Evolutionary conservation across 2,113 vertebrate genomes (phyloP).

Genomic region (Edolisoma coerulescens): DNA sequence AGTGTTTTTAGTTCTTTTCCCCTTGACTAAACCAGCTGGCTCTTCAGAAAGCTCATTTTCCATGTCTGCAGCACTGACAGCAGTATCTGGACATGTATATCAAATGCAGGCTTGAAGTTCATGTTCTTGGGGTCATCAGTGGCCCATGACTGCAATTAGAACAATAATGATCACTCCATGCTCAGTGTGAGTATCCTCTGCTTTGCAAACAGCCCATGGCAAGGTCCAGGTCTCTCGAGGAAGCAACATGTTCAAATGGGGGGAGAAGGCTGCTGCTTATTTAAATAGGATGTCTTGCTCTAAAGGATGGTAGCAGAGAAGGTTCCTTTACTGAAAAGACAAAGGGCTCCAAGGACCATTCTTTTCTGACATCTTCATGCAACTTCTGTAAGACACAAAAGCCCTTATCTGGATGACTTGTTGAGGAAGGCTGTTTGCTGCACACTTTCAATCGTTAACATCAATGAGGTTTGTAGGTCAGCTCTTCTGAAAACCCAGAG

Average conservation of each 20-base stretch:
- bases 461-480: slow-evolving; percentile 36
- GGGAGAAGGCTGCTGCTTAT: not conserved
- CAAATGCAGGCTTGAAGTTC: not conserved
- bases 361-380: not conserved
- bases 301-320: not conserved
- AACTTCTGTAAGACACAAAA: not conserved
- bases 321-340: not conserved
- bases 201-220: not conserved
- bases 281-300: not conserved
- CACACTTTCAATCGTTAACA: not conserved
- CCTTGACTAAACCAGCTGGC: not conserved
- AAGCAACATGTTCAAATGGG: not conserved
- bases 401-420: not conserved
- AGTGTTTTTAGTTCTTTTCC: not conserved
- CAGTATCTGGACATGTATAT: not conserved
- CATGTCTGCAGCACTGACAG: not conserved
- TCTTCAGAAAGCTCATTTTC: not conserved
- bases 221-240: not conserved
- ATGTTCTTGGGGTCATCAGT: not conserved
- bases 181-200: not conserved
- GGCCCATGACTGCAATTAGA: not conserved
- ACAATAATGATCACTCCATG: not conserved
- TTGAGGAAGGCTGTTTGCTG: not conserved
- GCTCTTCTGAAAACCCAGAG: not conserved
- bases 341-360: not conserved